Percentiles rank a stretch among this genome's conserved stretches.
Conservation (phyloP, 92 coral and sea anemone genomes). For the Virgularia gustaviana region DNA sequence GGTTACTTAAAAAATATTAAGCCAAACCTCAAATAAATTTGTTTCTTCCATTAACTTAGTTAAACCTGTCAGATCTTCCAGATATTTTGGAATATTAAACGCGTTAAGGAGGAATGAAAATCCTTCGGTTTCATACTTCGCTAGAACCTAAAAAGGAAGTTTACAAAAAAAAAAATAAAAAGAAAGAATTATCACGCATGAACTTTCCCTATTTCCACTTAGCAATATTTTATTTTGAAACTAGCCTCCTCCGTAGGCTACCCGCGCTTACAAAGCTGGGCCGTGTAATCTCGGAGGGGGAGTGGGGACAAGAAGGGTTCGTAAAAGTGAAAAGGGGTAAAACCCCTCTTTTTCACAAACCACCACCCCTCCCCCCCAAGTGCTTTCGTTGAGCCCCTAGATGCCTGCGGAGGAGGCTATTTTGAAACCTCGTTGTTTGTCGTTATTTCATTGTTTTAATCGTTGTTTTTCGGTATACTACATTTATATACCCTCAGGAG, state of each 20-base stretch:
- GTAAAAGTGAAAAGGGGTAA: too few species aligned
- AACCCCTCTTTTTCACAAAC: too few species aligned
- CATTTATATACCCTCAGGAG: too few species aligned
- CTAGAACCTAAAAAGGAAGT: constrained; percentile 53
- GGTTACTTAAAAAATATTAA: background rate
- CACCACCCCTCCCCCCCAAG: too few species aligned
- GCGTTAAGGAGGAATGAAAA: constrained; percentile 86
- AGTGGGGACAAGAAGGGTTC: too few species aligned
- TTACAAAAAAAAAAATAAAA: background rate
- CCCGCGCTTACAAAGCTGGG: background rate
- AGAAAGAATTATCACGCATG: background rate
- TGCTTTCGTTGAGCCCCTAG: too few species aligned
- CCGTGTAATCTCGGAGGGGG: too few species aligned
- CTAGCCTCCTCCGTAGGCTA: background rate
- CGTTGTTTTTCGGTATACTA: too few species aligned
- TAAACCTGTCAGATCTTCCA: constrained; percentile 90
- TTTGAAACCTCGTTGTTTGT: too few species aligned
- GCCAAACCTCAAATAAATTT: constrained; percentile 74
- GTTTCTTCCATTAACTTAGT: constrained; percentile 87
- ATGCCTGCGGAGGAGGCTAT: too few species aligned
- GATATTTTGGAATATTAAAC: constrained; percentile 82
- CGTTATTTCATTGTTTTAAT: too few species aligned
- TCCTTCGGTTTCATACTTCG: constrained; percentile 67
- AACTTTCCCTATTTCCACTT: background rate
- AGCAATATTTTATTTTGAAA: background rate